Conservation (phyloP, 2,888 invertebrate species). For the Vanessa cardui region DNA sequence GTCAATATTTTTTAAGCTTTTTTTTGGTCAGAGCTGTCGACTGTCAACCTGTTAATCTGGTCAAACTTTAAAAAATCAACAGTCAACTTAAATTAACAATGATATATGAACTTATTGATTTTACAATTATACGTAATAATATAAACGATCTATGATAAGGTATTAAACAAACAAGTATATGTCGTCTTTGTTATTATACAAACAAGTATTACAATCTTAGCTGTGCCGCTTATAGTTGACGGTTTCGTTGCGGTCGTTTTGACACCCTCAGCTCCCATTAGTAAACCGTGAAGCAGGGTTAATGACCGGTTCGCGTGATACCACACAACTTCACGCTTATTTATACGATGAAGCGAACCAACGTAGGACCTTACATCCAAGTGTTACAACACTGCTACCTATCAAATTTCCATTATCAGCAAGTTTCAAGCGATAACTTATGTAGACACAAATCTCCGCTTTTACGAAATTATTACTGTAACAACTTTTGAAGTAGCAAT, state of each 20-base stretch:
- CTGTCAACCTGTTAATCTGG: not conserved
- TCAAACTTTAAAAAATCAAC: not conserved
- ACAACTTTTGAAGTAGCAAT: constrained; percentile 19
- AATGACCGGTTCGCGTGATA: constrained; percentile 78
- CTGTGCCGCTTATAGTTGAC: constrained; percentile 52
- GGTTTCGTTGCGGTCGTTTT: constrained; percentile 67
- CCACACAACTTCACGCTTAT: constrained; percentile 74
- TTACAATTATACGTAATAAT: not conserved
- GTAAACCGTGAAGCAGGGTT: constrained; percentile 68
- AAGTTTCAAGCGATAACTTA: constrained; percentile 36
- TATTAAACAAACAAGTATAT: constrained; percentile 2
- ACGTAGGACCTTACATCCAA: constrained; percentile 65
- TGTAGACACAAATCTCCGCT: constrained; percentile 36
- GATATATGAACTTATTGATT: too few relatives aligned
- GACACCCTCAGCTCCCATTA: constrained; percentile 75
- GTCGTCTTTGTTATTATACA: constrained; percentile 34
- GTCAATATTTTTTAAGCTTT: too few relatives aligned
- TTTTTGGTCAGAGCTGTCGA: not conserved
- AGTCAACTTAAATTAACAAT: too few relatives aligned
- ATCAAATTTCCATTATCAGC: constrained; percentile 76
- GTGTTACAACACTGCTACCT: constrained; percentile 69
- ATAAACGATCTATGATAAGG: not conserved
- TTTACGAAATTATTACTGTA: constrained; percentile 30
- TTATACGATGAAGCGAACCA: constrained; percentile 74
- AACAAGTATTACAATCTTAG: constrained; percentile 60